Conservation (phyloP, 2,888 invertebrate genomes). For the Eilema sororculum region DNA sequence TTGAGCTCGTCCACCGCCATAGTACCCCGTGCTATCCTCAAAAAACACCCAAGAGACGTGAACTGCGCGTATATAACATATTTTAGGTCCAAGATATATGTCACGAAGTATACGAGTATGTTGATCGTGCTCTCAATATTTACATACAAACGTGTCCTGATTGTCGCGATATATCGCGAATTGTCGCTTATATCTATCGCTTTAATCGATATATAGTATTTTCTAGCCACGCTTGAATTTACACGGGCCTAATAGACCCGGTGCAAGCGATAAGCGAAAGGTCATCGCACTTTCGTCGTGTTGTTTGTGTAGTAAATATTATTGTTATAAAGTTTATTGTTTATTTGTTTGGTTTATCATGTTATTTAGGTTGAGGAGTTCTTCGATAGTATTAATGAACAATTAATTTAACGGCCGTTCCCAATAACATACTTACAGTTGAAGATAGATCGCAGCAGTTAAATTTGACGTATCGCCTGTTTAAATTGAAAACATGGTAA, state of each 20-base stretch:
- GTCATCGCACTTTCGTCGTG: conserved; percentile 14
- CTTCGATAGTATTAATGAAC: background rate
- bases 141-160: conserved; percentile 25
- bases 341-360: conserved; percentile 3
- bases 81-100: too few species aligned
- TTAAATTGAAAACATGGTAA: too few species aligned
- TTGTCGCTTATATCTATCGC: conserved; percentile 40
- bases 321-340: background rate
- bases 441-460: too few species aligned
- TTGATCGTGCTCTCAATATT: conserved; percentile 29
- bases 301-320: background rate
- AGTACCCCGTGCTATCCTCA: too few species aligned
- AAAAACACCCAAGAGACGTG: too few species aligned
- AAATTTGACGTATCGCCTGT: too few species aligned
- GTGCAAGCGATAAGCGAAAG: conserved; percentile 27
- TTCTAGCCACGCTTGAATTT: conserved; percentile 45
- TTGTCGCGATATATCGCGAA: conserved; percentile 31
- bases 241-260: conserved; percentile 37
- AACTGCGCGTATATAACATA: too few species aligned
- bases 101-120: conserved; percentile 8
- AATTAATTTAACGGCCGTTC: too few species aligned
- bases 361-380: background rate
- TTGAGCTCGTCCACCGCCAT: too few species aligned
- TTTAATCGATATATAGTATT: conserved; percentile 43
- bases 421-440: too few species aligned